Conservation (phyloP, 2,113 vertebrate genomes). For the Myanophis thanlyinensis region DNA sequence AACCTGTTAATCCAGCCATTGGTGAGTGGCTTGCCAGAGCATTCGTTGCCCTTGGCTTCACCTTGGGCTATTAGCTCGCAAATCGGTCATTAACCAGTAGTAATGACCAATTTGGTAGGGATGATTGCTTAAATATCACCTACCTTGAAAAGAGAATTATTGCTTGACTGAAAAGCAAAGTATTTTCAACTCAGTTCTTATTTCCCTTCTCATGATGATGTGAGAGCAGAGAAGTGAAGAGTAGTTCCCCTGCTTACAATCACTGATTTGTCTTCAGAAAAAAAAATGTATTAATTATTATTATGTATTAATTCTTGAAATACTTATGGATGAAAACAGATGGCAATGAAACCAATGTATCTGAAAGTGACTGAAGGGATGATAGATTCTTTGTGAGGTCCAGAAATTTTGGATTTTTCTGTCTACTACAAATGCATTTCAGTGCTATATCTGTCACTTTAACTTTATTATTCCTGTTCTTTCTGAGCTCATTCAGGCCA, state of each 20-base stretch:
- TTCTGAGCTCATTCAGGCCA: constrained; percentile 12
- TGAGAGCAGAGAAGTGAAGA: constrained; percentile 37
- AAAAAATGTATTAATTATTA: no score
- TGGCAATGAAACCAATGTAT: constrained; percentile 77
- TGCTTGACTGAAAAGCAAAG: constrained; percentile 73
- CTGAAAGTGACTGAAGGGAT: constrained; percentile 78
- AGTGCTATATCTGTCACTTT: constrained; percentile 72
- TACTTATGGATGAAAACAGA: constrained; percentile 74
- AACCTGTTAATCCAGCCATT: constrained; percentile 69
- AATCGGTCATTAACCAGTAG: constrained; percentile 78
- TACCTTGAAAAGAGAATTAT: constrained; percentile 81
- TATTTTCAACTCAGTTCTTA: constrained; percentile 75
- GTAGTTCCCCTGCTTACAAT: constrained; percentile 47
- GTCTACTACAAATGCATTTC: constrained; percentile 74
- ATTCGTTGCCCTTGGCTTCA: constrained; percentile 75
- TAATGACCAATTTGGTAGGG: constrained; percentile 82
- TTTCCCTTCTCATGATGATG: constrained; percentile 47
- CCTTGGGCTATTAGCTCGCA: constrained; percentile 81
- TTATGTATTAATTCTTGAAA: constrained; percentile 75
- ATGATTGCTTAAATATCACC: constrained; percentile 81
- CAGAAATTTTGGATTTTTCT: constrained; percentile 75
- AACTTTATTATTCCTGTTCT: constrained; percentile 68
- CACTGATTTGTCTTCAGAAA: constrained; percentile 63
- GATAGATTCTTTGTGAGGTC: constrained; percentile 81
- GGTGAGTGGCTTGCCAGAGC: constrained; percentile 60